These are phyloP conservation scores for Aurelia aurita DNA, from an alignment of 30 jellyfish, hydroid and myxozoan genomes.

Conservation along the genomic window DNA sequence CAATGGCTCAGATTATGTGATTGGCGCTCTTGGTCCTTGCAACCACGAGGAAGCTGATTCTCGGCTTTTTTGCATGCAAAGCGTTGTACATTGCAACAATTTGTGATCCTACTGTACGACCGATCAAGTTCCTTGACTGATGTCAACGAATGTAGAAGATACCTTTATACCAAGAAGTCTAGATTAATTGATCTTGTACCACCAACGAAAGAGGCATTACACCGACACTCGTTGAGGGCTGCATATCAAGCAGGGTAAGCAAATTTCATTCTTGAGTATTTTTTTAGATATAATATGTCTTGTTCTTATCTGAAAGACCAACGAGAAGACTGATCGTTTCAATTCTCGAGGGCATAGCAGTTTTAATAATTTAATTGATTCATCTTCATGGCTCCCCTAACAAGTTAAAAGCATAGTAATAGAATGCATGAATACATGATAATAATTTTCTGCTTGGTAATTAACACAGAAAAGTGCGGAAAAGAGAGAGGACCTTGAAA, in stretches of 20 bases:
- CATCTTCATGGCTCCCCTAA: too few species aligned
- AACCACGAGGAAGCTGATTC: conserved; percentile 56
- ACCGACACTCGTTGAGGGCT: conserved; percentile 45
- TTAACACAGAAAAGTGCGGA: too few species aligned
- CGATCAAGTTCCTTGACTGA: conserved; percentile 22
- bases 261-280: neutral
- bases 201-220: conserved; percentile 69
- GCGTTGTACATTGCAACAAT: conserved; percentile 8
- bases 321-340: too few species aligned
- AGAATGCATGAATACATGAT: conserved; percentile 16
- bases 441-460: neutral
- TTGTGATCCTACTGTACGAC: conserved; percentile 53
- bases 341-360: too few species aligned
- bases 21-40: conserved; percentile 50
- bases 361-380: too few species aligned
- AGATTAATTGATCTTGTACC: conserved; percentile 46
- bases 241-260: conserved; percentile 69
- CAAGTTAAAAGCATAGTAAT: neutral
- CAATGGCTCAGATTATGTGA: too few species aligned
- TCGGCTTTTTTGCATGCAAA: conserved; percentile 20
- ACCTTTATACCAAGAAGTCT: conserved; percentile 44
- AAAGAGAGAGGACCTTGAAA: too few species aligned
- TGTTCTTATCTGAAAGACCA: too few species aligned
- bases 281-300: too few species aligned
- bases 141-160: conserved; percentile 42